phyloP scores from a whole-genome alignment of 2,888 invertebrate species.

The Hanleya hanleyi region DNA sequence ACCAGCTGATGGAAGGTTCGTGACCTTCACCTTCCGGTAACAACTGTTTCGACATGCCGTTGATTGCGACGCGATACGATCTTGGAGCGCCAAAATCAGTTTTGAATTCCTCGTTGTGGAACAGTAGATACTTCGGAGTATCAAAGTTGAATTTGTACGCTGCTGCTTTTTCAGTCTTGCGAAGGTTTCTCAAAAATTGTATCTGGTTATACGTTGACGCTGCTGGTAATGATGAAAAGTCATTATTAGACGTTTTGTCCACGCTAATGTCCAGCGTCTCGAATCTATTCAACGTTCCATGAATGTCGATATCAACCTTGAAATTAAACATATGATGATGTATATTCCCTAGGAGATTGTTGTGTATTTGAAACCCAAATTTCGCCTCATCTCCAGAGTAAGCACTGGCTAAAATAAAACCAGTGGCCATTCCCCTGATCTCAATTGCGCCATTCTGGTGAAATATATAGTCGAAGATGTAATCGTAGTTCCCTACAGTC shows the following conservation, averaged over 20 bases:
- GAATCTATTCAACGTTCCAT: constrained; percentile 58
- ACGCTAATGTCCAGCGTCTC: constrained; percentile 58
- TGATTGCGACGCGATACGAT: constrained; percentile 27
- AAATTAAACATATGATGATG: constrained; percentile 63
- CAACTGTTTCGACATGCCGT: constrained; percentile 26
- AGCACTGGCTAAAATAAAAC: constrained; percentile 56
- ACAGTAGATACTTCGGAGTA: constrained; percentile 54
- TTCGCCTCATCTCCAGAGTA: constrained; percentile 33
- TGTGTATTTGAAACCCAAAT: constrained; percentile 52
- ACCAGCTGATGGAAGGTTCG: constrained; percentile 24
- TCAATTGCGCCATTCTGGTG: constrained; percentile 61
- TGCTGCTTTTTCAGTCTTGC: constrained; percentile 47
- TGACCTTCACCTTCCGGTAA: constrained; percentile 15
- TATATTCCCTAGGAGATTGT: constrained; percentile 51
- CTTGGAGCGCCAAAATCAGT: constrained; percentile 16
- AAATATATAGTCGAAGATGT: constrained; percentile 63
- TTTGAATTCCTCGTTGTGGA: constrained; percentile 40
- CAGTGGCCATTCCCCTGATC: constrained; percentile 51
- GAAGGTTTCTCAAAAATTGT: constrained; percentile 36
- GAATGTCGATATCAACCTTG: constrained; percentile 59
- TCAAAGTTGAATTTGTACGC: constrained; percentile 53
- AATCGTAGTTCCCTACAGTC: constrained; percentile 62
- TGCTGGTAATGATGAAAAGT: background rate
- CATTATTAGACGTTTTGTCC: constrained; percentile 24
- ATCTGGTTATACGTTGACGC: constrained; percentile 34